Conservation (phyloP, 2,797 vertebrate species). For the Poeciliopsis gracilis region DNA sequence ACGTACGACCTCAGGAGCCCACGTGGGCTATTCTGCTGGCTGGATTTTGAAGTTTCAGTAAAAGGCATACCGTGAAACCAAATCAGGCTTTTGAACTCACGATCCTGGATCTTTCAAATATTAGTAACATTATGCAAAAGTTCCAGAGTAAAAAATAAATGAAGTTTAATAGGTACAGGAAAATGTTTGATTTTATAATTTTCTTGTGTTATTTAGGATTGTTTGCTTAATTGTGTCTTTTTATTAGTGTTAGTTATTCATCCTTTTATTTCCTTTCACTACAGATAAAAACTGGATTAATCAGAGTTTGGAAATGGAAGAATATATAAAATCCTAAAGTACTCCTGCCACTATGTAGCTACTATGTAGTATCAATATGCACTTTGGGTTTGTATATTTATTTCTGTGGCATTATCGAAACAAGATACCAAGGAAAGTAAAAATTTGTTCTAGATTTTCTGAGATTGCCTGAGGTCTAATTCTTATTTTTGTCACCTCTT, state of each 20-base stretch:
- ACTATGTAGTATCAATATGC: background rate
- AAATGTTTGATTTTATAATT: background rate
- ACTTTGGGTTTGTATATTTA: background rate
- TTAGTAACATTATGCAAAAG: background rate
- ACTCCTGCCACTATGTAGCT: background rate
- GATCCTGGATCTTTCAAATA: no score
- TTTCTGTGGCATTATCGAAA: background rate
- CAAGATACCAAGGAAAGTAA: background rate
- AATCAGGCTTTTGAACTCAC: background rate
- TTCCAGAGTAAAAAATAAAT: background rate
- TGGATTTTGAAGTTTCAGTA: background rate
- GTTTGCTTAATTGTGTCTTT: background rate
- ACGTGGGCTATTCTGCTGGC: constrained; percentile 44
- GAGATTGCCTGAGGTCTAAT: background rate
- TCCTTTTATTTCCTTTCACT: background rate
- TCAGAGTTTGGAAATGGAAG: background rate
- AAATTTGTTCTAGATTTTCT: background rate
- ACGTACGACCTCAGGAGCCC: constrained; percentile 73
- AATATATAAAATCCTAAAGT: background rate
- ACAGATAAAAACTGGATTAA: background rate
- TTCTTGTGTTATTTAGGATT: no score
- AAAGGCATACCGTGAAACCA: no score
- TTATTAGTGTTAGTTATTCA: background rate
- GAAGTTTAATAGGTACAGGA: background rate
- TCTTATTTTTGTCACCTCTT: background rate